Conservation (phyloP, 2,797 vertebrate genomes). For the Fratercula arctica region DNA sequence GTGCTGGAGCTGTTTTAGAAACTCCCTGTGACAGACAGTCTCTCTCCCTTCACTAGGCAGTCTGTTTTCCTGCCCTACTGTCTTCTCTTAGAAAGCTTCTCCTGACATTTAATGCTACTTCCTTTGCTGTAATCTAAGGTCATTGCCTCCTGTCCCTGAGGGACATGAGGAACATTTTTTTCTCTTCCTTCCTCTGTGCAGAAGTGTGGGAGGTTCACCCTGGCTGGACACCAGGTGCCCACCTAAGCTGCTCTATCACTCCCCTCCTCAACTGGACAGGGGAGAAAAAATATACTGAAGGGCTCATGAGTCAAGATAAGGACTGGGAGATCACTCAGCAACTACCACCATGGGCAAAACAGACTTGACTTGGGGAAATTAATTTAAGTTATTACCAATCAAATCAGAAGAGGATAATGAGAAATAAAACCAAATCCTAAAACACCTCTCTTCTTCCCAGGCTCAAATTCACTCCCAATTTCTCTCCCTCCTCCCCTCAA, state of each 20-base stretch:
- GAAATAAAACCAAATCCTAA: not conserved
- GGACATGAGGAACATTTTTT: not conserved
- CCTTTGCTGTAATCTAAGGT: not conserved
- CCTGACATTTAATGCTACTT: not conserved
- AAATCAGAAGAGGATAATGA: not conserved
- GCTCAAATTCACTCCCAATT: not conserved
- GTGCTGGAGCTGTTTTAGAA: not conserved
- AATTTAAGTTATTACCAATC: not conserved
- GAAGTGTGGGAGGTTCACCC: not conserved
- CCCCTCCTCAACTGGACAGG: not conserved
- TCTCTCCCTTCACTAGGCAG: not conserved
- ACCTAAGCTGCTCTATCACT: not conserved
- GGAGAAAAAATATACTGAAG: not conserved
- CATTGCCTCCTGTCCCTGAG: not conserved
- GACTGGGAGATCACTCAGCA: not conserved
- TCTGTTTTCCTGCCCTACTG: not conserved
- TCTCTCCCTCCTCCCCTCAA: not conserved
- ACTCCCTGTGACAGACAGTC: no score
- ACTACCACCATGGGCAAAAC: not conserved
- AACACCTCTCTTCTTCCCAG: not conserved
- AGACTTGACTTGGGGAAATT: not conserved
- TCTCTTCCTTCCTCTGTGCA: not conserved
- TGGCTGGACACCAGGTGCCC: not conserved
- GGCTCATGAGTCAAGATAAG: not conserved
- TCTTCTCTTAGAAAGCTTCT: not conserved